These are phyloP conservation scores for Larimichthys polyactis DNA, from an alignment of 2,113 vertebrate genomes.

Conservation along the genomic window DNA sequence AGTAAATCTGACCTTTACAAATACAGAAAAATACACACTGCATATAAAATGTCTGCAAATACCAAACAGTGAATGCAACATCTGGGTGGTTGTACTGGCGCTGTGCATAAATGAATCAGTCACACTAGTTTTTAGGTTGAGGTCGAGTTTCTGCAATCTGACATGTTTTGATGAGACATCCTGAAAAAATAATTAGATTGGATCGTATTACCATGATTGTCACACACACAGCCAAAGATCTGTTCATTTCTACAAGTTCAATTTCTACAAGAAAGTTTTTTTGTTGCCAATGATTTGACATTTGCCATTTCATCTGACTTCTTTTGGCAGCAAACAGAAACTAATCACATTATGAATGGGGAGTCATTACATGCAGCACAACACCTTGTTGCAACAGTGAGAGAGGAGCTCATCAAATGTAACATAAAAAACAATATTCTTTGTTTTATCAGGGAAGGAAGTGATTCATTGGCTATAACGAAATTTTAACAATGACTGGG, in stretches of 20 bases:
- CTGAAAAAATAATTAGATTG: not conserved
- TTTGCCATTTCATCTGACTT: not conserved
- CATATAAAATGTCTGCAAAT: conserved; percentile 32
- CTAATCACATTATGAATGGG: not conserved
- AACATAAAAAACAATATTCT: not conserved
- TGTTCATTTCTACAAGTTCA: not conserved
- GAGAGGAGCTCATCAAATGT: not conserved
- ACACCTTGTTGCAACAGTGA: not conserved
- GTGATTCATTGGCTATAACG: too few relatives aligned
- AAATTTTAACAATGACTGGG: not conserved
- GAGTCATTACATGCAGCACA: not conserved
- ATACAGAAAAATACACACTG: conserved; percentile 46
- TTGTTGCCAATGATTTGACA: not conserved
- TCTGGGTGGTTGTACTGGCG: not conserved
- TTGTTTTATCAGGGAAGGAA: not conserved
- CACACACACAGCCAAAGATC: not conserved
- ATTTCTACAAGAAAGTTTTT: not conserved
- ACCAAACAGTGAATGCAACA: conserved; percentile 12
- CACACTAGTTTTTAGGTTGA: conserved; percentile 1
- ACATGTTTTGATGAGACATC: not conserved
- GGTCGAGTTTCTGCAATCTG: not conserved
- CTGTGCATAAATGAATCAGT: conserved; percentile 23
- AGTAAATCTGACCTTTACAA: conserved; percentile 64
- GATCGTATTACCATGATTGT: conserved; percentile 8
- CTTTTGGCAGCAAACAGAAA: not conserved